Evolutionary conservation across 2,797 vertebrate species (phyloP), one percentile per base, ranked within the genome.

Genomic region (Zenarchopterus dispar): DNA sequence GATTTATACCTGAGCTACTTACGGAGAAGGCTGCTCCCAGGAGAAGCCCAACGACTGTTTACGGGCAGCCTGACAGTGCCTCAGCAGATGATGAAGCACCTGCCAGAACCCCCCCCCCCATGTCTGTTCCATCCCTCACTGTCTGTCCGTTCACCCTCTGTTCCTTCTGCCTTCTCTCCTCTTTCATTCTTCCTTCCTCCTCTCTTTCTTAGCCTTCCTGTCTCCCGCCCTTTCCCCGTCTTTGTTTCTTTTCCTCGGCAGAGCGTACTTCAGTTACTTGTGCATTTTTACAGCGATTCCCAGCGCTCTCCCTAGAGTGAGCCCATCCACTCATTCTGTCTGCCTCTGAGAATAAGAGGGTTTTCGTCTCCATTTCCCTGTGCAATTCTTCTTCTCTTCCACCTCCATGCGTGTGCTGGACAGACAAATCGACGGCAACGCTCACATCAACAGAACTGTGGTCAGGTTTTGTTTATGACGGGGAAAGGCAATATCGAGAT

Each of bases 1-100:
- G 77, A 95, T 96, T 96, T 96, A 95, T 93, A 91, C 92, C 91
- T 92, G 86, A 85, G 88, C 93, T 95, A 93, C 91, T 93, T 93
- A 93, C 89, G 91, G 88, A 96, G 90, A 91, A 91, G 94, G 94
- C 91, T 82, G 89, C 81, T 92, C 94, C 88, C 91, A 23, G 42
- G 94, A 93, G 93, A 93, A 92, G 91, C 81, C 89, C 90, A 78
- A 85, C 90, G 89, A 92, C 90, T 92, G 91, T 94, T 94, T 94
- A 92, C 84, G 80, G 91, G 88, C 87, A 66, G 81, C 77, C 85
- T 81, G 85, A 92, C 92, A 90, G 91, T 84, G 87, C 85, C 91
- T 92, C 78, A 85, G 85, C 88, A 90, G 88, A 92, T 94, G 93
- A 94, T 93, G 87, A 91, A 93, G 92, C 87, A 93, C 91, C 91